phyloP scores from a whole-genome alignment of 2,113 vertebrate species.

The Upupa epops region DNA sequence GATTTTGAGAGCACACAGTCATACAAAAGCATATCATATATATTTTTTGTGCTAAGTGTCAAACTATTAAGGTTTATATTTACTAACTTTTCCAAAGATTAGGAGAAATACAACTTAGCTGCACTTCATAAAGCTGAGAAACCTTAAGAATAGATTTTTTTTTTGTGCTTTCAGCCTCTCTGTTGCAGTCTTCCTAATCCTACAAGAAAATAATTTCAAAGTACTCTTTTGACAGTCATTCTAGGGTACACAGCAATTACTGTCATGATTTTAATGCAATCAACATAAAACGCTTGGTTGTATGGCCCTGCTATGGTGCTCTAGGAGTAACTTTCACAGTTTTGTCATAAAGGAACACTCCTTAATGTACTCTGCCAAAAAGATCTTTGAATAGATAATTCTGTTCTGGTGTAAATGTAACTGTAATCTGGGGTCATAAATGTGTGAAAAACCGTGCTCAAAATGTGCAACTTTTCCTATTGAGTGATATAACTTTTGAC shows the following conservation, averaged over 20 bases:
- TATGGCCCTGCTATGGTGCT: neutral
- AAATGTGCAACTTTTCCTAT: neutral
- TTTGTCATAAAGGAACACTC: neutral
- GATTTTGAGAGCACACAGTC: constrained; percentile 49
- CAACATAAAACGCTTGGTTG: neutral
- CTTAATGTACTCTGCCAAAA: neutral
- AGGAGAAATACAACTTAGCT: constrained; percentile 53
- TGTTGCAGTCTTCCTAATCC: constrained; percentile 30
- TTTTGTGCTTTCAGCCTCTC: constrained; percentile 41
- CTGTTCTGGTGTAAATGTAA: neutral
- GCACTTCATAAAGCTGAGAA: constrained; percentile 38
- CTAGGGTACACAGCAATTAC: constrained; percentile 47
- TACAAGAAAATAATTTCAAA: constrained; percentile 63
- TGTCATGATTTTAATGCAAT: constrained; percentile 40
- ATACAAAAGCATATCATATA: constrained; percentile 35
- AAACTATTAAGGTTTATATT: constrained; percentile 58
- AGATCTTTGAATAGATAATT: neutral
- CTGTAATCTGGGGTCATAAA: neutral
- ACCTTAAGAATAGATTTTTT: constrained; percentile 49
- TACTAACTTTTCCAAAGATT: constrained; percentile 61
- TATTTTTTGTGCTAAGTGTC: constrained; percentile 61
- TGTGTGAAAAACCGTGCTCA: neutral
- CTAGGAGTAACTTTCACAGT: neutral
- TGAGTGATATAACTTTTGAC: neutral
- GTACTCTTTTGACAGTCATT: constrained; percentile 48